phyloP scores from a whole-genome alignment of 2,797 vertebrate genomes.

The Acipenser ruthenus region DNA sequence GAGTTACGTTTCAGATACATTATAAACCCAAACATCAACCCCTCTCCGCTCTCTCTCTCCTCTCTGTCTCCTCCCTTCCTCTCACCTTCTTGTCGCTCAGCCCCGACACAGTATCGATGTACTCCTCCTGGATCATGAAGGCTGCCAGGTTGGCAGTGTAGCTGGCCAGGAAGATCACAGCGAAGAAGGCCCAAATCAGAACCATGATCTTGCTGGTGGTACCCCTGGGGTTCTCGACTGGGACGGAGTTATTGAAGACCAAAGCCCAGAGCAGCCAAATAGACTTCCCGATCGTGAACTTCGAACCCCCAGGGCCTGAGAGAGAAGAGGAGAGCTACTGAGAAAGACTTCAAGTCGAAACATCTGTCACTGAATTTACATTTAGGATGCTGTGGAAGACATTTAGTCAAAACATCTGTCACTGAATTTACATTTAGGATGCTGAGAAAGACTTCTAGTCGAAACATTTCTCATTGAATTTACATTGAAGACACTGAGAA shows the following conservation, averaged over 20 bases:
- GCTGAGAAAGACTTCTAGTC: no score
- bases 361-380: no score
- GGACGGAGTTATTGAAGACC: slow-evolving; percentile 94
- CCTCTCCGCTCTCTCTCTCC: neutral
- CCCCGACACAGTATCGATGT: slow-evolving; percentile 89
- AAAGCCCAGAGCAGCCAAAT: slow-evolving; percentile 95
- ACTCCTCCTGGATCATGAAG: slow-evolving; percentile 96
- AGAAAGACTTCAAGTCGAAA: neutral
- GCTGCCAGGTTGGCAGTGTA: slow-evolving; percentile 93
- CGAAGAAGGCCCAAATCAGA: slow-evolving; percentile 93
- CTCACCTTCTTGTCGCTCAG: slow-evolving; percentile 89
- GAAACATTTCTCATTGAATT: no score
- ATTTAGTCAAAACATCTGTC: no score
- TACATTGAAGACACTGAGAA: no score
- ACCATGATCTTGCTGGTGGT: slow-evolving; percentile 97
- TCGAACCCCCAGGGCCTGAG: slow-evolving; percentile 80
- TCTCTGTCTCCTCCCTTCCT: neutral
- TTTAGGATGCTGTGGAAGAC: no score
- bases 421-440: no score
- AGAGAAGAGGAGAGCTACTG: slow-evolving; percentile 8
- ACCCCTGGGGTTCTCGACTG: slow-evolving; percentile 88
- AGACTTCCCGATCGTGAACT: slow-evolving; percentile 92
- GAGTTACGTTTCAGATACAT: no score
- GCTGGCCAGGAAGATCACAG: slow-evolving; percentile 93
- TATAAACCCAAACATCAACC: neutral